Percentiles rank a stretch among this genome's conserved stretches.
phyloP scores from a whole-genome alignment of 2,797 vertebrate species.

The Anableps anableps region DNA sequence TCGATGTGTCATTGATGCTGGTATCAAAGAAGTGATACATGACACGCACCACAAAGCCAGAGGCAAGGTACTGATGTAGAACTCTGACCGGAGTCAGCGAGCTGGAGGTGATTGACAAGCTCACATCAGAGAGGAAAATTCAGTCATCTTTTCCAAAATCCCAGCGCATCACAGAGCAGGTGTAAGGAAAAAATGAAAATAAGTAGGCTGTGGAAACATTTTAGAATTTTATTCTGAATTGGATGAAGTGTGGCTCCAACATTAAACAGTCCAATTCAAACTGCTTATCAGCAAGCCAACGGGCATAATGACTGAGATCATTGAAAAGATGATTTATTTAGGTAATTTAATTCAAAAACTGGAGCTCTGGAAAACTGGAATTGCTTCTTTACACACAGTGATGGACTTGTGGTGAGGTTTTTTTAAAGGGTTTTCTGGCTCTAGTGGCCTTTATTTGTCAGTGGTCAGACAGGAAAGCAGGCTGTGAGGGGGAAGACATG shows the following conservation, averaged over 20 bases:
- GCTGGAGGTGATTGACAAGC: neutral
- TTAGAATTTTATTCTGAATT: neutral
- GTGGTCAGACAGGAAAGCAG: no score
- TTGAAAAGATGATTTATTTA: neutral
- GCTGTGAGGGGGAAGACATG: no score
- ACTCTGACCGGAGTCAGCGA: conserved; percentile 5
- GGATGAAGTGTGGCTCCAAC: neutral
- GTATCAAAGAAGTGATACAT: conserved; percentile 12
- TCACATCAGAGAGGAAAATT: neutral
- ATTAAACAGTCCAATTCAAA: neutral
- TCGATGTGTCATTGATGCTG: conserved; percentile 18
- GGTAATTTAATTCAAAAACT: neutral
- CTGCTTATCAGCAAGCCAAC: neutral
- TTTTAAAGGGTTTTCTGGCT: no score
- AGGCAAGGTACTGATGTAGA: conserved; percentile 10
- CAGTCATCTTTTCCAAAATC: neutral
- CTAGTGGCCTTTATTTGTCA: no score
- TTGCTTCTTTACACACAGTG: neutral
- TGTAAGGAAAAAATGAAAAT: neutral
- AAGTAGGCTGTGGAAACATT: neutral
- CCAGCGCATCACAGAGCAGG: neutral
- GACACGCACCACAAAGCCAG: neutral
- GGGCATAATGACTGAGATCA: neutral
- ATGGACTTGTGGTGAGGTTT: neutral
- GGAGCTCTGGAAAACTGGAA: neutral